These are phyloP conservation scores for Lithobates pipiens DNA, from an alignment of 2,797 vertebrate species.

Conservation along the genomic window DNA sequence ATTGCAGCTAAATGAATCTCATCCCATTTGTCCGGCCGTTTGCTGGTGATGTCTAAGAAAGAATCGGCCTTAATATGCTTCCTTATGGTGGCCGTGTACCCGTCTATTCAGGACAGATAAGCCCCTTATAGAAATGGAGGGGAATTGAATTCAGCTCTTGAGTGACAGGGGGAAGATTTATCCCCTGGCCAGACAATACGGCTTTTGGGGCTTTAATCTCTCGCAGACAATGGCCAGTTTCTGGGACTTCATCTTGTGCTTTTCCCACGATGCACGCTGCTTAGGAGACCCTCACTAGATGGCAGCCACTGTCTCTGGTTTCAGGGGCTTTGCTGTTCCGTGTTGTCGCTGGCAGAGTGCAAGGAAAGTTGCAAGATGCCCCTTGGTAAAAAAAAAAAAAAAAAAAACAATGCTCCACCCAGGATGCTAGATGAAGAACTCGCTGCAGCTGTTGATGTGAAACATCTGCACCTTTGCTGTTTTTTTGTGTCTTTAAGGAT, in stretches of 20 bases:
- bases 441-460: too few relatives aligned
- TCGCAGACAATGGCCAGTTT: constrained; percentile 92
- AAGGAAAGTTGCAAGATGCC: too few relatives aligned
- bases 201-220: constrained; percentile 98
- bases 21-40: constrained; percentile 69
- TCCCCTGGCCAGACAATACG: constrained; percentile 93
- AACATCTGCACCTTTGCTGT: too few relatives aligned
- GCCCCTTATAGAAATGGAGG: constrained; percentile 94
- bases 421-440: too few relatives aligned
- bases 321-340: constrained; percentile 76
- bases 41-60: constrained; percentile 78
- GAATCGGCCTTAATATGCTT: constrained; percentile 87
- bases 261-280: constrained; percentile 98
- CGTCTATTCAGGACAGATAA: constrained; percentile 99
- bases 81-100: constrained; percentile 90
- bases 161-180: constrained; percentile 99
- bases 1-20: constrained; percentile 71
- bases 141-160: constrained; percentile 98
- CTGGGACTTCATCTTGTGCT: constrained; percentile 85
- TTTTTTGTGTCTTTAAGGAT: too few relatives aligned
- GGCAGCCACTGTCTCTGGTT: constrained; percentile 90
- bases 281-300: constrained; percentile 88
- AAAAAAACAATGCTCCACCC: too few relatives aligned
- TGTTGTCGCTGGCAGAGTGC: constrained; percentile 28
- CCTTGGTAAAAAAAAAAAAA: too few relatives aligned